A percentile compares a stretch with the other conserved stretches of the same genome.
Conservation (phyloP, 2,888 invertebrate species). For the Erebia epiphron region DNA sequence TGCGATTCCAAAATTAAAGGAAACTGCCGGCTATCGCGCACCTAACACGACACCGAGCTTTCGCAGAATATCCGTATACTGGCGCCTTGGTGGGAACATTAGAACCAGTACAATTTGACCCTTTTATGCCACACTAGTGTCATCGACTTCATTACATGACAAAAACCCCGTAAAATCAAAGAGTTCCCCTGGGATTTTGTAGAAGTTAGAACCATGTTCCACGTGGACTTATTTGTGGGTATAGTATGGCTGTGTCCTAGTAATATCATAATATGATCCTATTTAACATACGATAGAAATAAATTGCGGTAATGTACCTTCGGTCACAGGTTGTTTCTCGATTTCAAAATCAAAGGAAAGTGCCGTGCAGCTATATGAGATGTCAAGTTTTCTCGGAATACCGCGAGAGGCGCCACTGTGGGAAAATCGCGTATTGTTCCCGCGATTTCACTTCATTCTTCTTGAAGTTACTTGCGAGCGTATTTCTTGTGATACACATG, state of each 20-base stretch:
- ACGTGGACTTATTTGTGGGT: too few relatives aligned
- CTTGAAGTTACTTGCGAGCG: constrained; percentile 38
- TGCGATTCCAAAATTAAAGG: constrained; percentile 66
- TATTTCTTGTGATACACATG: constrained; percentile 14
- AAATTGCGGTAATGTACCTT: neutral
- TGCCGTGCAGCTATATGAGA: neutral
- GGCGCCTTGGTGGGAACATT: constrained; percentile 68
- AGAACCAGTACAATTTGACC: constrained; percentile 17
- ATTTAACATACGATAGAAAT: too few relatives aligned
- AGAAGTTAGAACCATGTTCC: too few relatives aligned
- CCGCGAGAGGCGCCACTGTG: constrained; percentile 64
- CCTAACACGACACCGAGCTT: constrained; percentile 53
- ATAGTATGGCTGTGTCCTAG: too few relatives aligned
- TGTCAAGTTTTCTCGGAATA: constrained; percentile 56
- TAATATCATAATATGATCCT: too few relatives aligned
- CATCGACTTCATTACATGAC: too few relatives aligned
- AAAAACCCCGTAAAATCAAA: too few relatives aligned
- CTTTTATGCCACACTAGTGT: neutral
- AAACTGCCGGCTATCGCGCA: constrained; percentile 51
- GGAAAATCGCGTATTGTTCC: constrained; percentile 64
- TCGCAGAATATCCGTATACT: constrained; percentile 59
- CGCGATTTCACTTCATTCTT: constrained; percentile 64
- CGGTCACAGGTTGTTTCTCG: neutral
- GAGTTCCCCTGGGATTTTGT: too few relatives aligned
- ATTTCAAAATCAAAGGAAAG: constrained; percentile 23